Evolutionary conservation across 2,113 vertebrate genomes (phyloP), one percentile per base, ranked within the genome.

Genomic region (Entomyzon cyanotis): DNA sequence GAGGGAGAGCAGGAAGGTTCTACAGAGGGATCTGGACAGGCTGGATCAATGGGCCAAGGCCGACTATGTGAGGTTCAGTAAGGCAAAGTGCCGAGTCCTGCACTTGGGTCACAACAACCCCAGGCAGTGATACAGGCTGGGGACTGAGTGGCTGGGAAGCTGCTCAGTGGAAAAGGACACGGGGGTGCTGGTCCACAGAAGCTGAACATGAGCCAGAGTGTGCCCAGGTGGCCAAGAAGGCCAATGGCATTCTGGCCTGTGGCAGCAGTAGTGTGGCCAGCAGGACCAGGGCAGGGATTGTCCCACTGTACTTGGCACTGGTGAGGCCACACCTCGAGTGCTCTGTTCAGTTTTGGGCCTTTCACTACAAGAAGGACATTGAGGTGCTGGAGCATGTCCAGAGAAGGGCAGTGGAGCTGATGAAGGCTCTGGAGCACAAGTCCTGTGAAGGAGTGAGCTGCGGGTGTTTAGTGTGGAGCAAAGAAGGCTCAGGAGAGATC

Each of bases 281-380:
- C 42, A 50, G 56, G 56, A 55, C 0, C n/a, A 55, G 50, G 25
- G 23, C 19, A 35, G 37, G 24, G 69, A 47, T 42, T n/a, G 8
- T 42, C 5, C 9, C 19, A 14, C n/a, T 76, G 14, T 63, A 63
- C 35, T 35, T 13, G 12, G 47, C n/a, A 41, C 30, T 31, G 39
- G 2, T 76, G 47, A 62, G 25, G 17, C 17, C 4, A 0, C 1
- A 3, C 10, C 37, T 44, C 0, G 1, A 59, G 0, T 50, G 1
- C 50, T 56, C n/a, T 13, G 35, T 56, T 5, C 30, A 21, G 8
- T 16, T 56, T 5, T 85, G 20, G 20, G 52, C 15, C 27, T 18
- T 31, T 50, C 5, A 6, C 5, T 37, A 0, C 39, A 27, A 37
- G 23, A 50, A 28, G 20, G 10, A 46, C 19, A 15, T 4, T 24